Evolutionary conservation across 1,140 invertebrate species (phyloP).

Genomic region (Drosophila bifasciata): DNA sequence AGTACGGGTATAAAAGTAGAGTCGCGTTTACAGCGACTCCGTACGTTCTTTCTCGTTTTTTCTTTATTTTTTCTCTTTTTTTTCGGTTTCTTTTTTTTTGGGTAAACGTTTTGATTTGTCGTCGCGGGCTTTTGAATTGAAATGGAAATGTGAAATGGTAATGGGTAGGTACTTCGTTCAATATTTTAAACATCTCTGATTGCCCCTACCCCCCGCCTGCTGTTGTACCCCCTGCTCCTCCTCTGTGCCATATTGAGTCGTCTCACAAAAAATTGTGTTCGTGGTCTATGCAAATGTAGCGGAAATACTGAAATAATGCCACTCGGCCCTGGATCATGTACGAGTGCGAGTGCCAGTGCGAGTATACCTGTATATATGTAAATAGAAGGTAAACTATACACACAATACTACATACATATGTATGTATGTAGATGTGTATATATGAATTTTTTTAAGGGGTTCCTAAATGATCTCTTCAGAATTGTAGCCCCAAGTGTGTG

Average conservation of each 20-base stretch:
- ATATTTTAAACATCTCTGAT: slow-evolving; percentile 35
- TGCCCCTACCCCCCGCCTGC: too few species aligned
- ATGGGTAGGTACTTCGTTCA: neutral
- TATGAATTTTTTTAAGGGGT: slow-evolving; percentile 11
- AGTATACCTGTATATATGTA: slow-evolving; percentile 2
- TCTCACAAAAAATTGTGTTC: neutral
- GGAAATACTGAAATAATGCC: slow-evolving; percentile 64
- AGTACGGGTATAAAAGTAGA: too few species aligned
- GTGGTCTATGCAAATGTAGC: slow-evolving; percentile 73
- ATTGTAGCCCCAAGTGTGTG: slow-evolving; percentile 65
- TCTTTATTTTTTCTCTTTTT: too few species aligned
- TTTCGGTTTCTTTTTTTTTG: too few species aligned
- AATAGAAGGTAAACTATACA: too few species aligned
- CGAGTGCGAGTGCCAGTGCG: too few species aligned
- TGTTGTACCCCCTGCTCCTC: slow-evolving; percentile 5
- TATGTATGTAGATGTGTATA: slow-evolving; percentile 18
- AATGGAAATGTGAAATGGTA: slow-evolving; percentile 22
- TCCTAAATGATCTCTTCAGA: slow-evolving; percentile 47
- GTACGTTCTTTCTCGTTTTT: too few species aligned
- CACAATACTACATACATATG: slow-evolving; percentile 15
- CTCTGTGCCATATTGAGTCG: slow-evolving; percentile 13
- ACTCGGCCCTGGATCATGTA: slow-evolving; percentile 39
- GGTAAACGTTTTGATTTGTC: slow-evolving; percentile 12
- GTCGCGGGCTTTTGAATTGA: slow-evolving; percentile 30
- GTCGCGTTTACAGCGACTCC: too few species aligned